Evolutionary conservation across 92 coral and sea anemone species (phyloP).

Genomic region (Siderastrea radians): DNA sequence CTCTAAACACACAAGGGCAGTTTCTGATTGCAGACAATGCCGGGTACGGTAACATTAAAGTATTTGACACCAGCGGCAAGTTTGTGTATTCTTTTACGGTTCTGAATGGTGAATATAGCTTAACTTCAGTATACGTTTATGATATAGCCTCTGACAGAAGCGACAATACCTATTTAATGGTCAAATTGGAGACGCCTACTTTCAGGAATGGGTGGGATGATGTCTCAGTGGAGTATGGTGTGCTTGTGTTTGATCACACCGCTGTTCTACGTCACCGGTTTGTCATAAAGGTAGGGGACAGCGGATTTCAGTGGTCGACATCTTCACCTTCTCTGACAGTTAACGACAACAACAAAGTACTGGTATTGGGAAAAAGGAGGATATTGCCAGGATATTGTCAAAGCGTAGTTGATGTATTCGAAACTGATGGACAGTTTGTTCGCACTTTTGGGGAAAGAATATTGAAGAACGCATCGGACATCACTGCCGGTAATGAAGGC

Average conservation of each 20-base stretch:
- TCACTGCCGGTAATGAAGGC: slow-evolving; percentile 29
- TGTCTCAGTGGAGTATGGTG: too few relatives aligned
- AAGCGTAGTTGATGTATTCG: slow-evolving; percentile 1
- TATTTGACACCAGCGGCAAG: slow-evolving; percentile 36
- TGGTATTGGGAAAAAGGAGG: not conserved
- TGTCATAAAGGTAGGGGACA: not conserved
- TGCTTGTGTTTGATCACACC: too few relatives aligned
- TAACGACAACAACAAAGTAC: slow-evolving; percentile 4
- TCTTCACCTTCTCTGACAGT: slow-evolving; percentile 4
- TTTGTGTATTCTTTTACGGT: slow-evolving; percentile 33
- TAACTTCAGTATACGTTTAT: not conserved
- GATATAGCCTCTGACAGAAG: not conserved
- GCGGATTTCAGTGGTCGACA: too few relatives aligned
- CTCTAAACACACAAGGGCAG: too few relatives aligned
- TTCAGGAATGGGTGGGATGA: too few relatives aligned
- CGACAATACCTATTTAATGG: slow-evolving; percentile 30
- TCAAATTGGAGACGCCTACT: too few relatives aligned
- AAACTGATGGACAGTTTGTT: slow-evolving; percentile 31
- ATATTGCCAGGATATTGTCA: not conserved
- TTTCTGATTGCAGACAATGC: too few relatives aligned
- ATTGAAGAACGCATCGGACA: not conserved
- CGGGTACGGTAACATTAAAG: slow-evolving; percentile 2
- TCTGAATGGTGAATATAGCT: not conserved
- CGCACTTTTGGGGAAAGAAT: slow-evolving; percentile 14
- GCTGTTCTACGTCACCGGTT: not conserved